Percentiles rank a stretch among this genome's conserved stretches.
Evolutionary conservation across 2,797 vertebrate species (phyloP).

Genomic region (Coregonus ussuriensis): DNA sequence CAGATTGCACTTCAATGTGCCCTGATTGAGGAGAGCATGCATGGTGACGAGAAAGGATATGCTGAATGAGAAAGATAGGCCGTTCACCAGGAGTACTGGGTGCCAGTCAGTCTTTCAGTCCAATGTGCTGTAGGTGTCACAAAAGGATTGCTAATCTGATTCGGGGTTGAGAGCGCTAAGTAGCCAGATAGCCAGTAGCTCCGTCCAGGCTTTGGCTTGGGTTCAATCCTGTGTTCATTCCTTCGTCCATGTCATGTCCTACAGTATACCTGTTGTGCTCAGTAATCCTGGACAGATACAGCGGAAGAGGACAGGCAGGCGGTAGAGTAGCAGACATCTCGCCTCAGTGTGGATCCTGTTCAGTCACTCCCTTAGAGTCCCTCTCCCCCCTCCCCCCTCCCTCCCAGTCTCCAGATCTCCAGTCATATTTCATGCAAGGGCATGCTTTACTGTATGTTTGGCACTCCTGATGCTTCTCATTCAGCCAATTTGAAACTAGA

Average conservation of each 20-base stretch:
- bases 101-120: not conserved
- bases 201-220: not conserved
- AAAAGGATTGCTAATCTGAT: not conserved
- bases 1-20: slow-evolving; percentile 38
- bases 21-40: slow-evolving; percentile 27
- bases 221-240: not conserved
- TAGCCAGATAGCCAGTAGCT: not conserved
- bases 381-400: no score
- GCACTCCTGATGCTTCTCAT: slow-evolving; percentile 13
- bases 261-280: not conserved
- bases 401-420: not conserved
- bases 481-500: slow-evolving; percentile 18
- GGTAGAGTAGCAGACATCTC: not conserved
- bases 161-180: not conserved
- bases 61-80: not conserved
- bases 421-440: slow-evolving; percentile 13
- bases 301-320: not conserved
- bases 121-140: not conserved
- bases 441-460: slow-evolving; percentile 14
- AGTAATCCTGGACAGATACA: not conserved
- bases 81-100: not conserved
- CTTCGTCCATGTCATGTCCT: no score
- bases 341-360: not conserved
- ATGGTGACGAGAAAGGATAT: slow-evolving; percentile 17
- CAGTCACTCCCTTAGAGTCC: not conserved